phyloP scores from a whole-genome alignment of 1,140 invertebrate species.

The Harpegnathos saltator region DNA sequence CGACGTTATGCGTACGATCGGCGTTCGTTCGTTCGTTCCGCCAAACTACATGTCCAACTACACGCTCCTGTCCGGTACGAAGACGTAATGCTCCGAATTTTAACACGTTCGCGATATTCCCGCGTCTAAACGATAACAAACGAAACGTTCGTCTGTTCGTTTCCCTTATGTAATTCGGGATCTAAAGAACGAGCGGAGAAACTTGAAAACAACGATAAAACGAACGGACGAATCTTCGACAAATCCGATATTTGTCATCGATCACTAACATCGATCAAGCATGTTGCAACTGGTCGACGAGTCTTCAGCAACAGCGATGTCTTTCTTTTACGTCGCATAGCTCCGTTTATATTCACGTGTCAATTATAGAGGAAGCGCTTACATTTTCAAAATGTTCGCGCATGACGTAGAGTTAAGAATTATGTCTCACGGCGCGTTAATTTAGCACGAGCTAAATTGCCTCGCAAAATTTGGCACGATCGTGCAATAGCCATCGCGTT shows the following conservation, averaged over 20 bases:
- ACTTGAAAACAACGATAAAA: no score
- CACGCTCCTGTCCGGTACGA: background rate
- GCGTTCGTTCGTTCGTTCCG: background rate
- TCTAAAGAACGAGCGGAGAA: no score
- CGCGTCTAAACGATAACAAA: no score
- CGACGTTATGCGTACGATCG: background rate
- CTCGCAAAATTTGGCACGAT: slow-evolving; percentile 3
- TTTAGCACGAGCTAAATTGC: slow-evolving; percentile 8
- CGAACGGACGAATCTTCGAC: no score
- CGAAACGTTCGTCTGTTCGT: no score
- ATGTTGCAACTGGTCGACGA: no score
- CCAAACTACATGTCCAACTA: background rate
- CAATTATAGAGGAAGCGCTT: background rate
- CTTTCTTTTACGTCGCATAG: background rate
- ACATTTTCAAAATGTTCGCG: background rate
- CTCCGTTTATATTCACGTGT: background rate
- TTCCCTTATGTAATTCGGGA: no score
- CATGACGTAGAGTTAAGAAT: slow-evolving; percentile 7
- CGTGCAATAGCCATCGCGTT: slow-evolving; percentile 19
- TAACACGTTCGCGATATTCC: background rate
- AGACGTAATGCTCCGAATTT: background rate
- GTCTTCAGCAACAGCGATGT: background rate
- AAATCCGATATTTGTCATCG: no score
- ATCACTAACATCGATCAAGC: no score
- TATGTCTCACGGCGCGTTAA: slow-evolving; percentile 44